Base-by-base conservation (phyloP, 92 coral and sea anemone genomes). In the Hydrozoanthus gracilis region DNA sequence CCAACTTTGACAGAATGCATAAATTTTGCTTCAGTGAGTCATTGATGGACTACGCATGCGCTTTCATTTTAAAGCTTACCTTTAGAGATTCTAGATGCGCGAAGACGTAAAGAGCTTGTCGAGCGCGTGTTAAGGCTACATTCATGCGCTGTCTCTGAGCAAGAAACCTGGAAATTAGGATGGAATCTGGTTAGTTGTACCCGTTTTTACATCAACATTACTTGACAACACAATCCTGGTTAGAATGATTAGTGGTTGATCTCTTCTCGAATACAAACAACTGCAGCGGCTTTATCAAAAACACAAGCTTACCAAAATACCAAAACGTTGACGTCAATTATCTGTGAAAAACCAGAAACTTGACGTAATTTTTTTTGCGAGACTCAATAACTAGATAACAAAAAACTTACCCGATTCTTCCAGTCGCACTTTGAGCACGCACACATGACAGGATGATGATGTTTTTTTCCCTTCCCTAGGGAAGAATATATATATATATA, bases 401-500 rank as follows among this genome's bases (percentile, higher is more conserved):
- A 51, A 1, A 27, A 65, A 77, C 92, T 88, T 77, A 96, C 98
- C 98, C 98, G 62, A 96, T 96, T 67, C 92, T 77, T 13, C 89
- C 93, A 11, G 76, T 44, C 58, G 13, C 20, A 14, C 76, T 77
- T 76, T 78, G 84, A 4, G 99, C 92, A 27, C 99, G 98, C 15
- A 96, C 99, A 88, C 99, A 96, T 4, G 98, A 94, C 84, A 96
- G 87, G 51, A 96, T 90, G 3, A 96, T 86, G n/a, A 96, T 84
- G 64, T 96, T 96, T 82, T 96, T 96, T 77, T 96, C 98, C 71
- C 99, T 85, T 65, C 99, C 99, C 99, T 95, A 51, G 54, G 17
- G 45, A 5, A 9, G 6, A 50, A 61, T 71, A 69, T 55, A 8
- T 76, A n/a, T 76, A n/a, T 61, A 4, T 18, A 17, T 12, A 66